Evolutionary conservation across 2,888 invertebrate species (phyloP), one percentile per base, ranked within the genome.

Genomic region (Parnassius apollo): DNA sequence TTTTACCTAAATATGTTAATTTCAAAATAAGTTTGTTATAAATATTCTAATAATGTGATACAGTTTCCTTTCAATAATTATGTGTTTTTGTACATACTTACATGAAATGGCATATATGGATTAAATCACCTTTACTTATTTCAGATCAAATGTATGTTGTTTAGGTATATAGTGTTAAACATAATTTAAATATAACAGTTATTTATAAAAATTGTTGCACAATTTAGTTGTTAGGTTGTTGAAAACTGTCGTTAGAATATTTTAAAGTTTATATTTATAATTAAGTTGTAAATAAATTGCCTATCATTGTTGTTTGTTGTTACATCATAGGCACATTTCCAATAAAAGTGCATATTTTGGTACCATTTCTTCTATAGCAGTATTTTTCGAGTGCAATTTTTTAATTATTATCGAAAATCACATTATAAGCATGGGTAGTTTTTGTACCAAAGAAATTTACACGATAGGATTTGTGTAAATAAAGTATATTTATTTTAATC

Each of bases 381-480:
- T 88, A 88, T 88, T 87, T 85, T 84, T 79, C 75, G 80, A 84
- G 89, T 88, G 89, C 89, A 89, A 89, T 90, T 79, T 78, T 69
- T 67, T 64, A 69, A 72, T 67, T 66, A 69, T 74, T 64, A 59
- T 69, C 67, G 69, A 72, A 73, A 75, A 68, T 74, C 73, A 74
- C 68, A 65, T 69, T 62, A 67, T 68, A 71, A 72, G 72, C 71
- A 83, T 83, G 85, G 79, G 84, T 88, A 88, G 88, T 78, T 82
- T 78, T 80, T 80, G 88, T 86, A 81, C 90, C 89, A 90, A 90
- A 89, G 90, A 89, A 78, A 77, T 88, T 85, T 86, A 85, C 85
- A 85, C 85, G 85, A 81, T 76, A 78, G 7, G 13, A 4, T 80
- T 75, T 82, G 81, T 88, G 83, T 88, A 86, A 86, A 87, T 88